Evolutionary conservation across 64 coral and sea anemone species (phyloP), one percentile per base, ranked within the genome.

Genomic region (Montipora cactus): DNA sequence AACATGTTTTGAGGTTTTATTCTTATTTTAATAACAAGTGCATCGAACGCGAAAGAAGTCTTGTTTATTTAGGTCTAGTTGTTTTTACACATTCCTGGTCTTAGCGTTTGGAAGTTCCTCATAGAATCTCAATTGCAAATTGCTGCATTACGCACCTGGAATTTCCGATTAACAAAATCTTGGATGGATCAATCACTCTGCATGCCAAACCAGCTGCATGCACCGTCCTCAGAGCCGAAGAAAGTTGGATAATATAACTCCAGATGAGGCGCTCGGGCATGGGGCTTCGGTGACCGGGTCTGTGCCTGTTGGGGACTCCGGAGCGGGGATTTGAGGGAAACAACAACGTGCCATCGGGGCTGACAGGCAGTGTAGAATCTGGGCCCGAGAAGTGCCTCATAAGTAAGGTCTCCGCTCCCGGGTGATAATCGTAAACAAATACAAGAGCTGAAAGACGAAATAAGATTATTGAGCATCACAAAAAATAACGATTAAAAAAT

Each of bases 221-320:
- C 19, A 99, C 90, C 55, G 92, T 90, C 47, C 98, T 99, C 47
- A 99, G 62, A 37, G 98, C 98, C 9, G 98, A 99, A 5, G 98
- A 99, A 15, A 99, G 89, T 81, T 99, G 98, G 51, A 99, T 99
- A 45, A 99, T 95, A 71, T 99, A 99, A 66, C 95, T 99, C 98
- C 98, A 99, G 9, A 99, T 99, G 5, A 99, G 87, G 52, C 94
- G 91, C 75, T 99, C 98, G 4, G 98, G 95, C 98, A 99, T 99
- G 4, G 94, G 69, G 73, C 93, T 93, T 0, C 95, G 91, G 44
- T 98, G 96, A 58, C 93, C 91, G 12, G 89, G 51, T 53, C 96
- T 82, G 67, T 93, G 87, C 15, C 94, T 86, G 82, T 75, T 88
- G 2, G 89, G 47, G 7, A 93, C 89, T 67, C 83, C 89, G 20